These are phyloP conservation scores for Pristionchus japonicus DNA, from an alignment of 2,888 invertebrate species.

Conservation along the genomic window DNA sequence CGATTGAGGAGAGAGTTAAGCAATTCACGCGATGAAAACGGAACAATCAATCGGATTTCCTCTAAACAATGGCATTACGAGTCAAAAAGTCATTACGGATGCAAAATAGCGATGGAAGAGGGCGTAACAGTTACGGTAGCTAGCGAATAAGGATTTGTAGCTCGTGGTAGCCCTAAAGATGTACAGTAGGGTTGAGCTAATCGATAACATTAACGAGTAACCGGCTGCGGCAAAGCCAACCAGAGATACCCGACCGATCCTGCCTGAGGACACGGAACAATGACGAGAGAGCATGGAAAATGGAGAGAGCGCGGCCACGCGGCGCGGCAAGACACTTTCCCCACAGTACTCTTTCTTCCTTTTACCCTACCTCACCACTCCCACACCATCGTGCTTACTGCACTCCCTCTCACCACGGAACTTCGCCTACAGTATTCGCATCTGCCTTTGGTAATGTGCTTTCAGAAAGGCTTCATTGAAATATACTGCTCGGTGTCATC, in stretches of 20 bases:
- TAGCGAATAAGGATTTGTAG: neutral
- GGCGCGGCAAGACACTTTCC: neutral
- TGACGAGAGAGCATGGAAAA: conserved; percentile 7
- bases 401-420: neutral
- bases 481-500: neutral
- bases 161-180: neutral
- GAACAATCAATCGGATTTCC: neutral
- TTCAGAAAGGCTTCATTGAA: neutral
- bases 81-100: neutral
- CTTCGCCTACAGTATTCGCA: neutral
- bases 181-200: neutral
- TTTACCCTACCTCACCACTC: neutral
- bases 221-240: neutral
- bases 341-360: too few species aligned
- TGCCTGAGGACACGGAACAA: conserved; percentile 6
- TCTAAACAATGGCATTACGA: neutral
- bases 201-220: neutral
- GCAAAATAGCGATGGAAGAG: neutral
- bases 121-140: neutral
- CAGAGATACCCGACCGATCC: neutral
- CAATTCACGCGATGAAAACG: neutral
- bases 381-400: too few species aligned
- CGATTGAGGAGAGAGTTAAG: neutral
- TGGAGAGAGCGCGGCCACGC: neutral
- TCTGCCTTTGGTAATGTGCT: neutral